These are phyloP conservation scores for Syritta pipiens DNA, from an alignment of 2,888 invertebrate species.

Conservation along the genomic window DNA sequence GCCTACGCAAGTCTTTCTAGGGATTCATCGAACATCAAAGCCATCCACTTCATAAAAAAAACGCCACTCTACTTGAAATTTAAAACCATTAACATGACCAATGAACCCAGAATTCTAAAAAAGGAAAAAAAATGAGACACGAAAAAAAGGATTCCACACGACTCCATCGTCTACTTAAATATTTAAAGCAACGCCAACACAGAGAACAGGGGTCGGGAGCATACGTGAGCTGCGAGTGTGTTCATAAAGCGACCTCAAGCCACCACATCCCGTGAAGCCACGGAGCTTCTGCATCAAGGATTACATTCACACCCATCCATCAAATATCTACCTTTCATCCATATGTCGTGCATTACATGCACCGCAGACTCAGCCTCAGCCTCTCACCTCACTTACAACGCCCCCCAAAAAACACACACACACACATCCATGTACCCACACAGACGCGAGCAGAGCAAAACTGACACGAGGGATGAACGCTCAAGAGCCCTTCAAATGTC, in stretches of 20 bases:
- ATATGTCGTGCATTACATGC: not conserved
- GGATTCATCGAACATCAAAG: slow-evolving; percentile 37
- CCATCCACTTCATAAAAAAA: not conserved
- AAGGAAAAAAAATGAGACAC: not conserved
- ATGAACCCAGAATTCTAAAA: not conserved
- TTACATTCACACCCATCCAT: slow-evolving; percentile 2
- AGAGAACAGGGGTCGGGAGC: too few species aligned
- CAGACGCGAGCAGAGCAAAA: not conserved
- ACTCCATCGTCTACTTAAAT: not conserved
- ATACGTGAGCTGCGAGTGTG: not conserved
- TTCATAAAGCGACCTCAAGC: slow-evolving; percentile 1
- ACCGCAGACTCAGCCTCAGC: slow-evolving; percentile 3
- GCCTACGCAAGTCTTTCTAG: not conserved
- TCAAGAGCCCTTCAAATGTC: slow-evolving; percentile 57
- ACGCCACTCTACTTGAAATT: not conserved
- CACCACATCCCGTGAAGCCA: not conserved
- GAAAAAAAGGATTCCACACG: too few species aligned
- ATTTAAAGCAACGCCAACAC: too few species aligned
- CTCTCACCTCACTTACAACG: slow-evolving; percentile 4
- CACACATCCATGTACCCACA: not conserved
- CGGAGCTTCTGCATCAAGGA: not conserved
- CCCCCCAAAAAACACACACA: not conserved
- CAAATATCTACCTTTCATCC: not conserved
- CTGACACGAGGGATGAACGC: slow-evolving; percentile 40
- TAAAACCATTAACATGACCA: slow-evolving; percentile 1